Conservation (phyloP, 2,113 vertebrate species). For the Glaucidium brasilianum region DNA sequence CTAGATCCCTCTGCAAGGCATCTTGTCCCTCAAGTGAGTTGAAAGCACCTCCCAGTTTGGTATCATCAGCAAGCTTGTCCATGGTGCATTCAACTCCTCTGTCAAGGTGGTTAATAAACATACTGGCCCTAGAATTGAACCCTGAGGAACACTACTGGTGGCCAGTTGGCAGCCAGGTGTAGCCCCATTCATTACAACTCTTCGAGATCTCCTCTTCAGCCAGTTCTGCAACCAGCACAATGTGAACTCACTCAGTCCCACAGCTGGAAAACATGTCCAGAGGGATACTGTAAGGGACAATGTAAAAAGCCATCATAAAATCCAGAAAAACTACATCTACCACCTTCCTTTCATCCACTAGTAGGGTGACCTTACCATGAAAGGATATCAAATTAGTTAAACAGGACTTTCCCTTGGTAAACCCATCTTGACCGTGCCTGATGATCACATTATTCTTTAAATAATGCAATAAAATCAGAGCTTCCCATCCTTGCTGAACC, state of each 20-base stretch:
- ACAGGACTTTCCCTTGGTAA: neutral
- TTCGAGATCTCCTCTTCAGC: neutral
- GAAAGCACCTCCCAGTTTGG: neutral
- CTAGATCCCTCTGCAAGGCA: neutral
- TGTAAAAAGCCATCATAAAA: neutral
- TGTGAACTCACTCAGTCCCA: neutral
- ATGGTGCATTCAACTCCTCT: neutral
- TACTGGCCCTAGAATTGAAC: neutral
- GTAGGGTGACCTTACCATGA: neutral
- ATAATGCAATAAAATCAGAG: neutral
- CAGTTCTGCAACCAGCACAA: neutral
- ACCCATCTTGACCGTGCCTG: neutral
- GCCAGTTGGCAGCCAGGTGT: neutral
- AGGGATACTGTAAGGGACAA: neutral
- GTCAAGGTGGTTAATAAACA: neutral
- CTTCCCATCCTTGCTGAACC: neutral
- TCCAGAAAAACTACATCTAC: neutral
- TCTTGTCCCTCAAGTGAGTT: neutral
- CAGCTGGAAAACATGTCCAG: neutral
- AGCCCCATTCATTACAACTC: neutral
- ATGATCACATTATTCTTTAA: neutral
- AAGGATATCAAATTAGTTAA: neutral
- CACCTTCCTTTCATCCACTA: neutral
- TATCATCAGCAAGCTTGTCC: neutral
- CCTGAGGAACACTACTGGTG: neutral